phyloP scores from a whole-genome alignment of 1,140 invertebrate species.

The Brachionus manjavacas region DNA sequence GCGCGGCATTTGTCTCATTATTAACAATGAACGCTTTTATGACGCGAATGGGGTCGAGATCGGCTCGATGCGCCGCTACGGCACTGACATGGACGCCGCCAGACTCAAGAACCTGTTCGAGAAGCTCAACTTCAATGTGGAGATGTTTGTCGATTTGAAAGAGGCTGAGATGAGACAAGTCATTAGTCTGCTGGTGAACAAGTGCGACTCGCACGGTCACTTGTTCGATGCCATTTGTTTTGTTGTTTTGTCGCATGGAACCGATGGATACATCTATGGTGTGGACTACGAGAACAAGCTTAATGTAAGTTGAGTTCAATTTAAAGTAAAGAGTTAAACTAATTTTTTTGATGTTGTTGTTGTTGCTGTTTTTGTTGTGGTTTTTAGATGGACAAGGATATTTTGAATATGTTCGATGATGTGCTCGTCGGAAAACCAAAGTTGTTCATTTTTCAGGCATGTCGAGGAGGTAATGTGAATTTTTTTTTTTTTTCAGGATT shows the following conservation, averaged over 20 bases:
- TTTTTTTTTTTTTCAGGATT: too few relatives aligned
- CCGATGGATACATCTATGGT: constrained; percentile 77
- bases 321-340: background rate
- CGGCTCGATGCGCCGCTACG: constrained; percentile 58
- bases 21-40: constrained; percentile 72
- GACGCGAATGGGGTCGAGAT: constrained; percentile 55
- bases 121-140: constrained; percentile 69
- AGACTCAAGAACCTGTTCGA: constrained; percentile 59
- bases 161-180: constrained; percentile 64
- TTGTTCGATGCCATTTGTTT: constrained; percentile 51
- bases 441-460: constrained; percentile 58
- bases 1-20: constrained; percentile 78
- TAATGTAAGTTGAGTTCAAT: background rate
- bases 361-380: constrained; percentile 61
- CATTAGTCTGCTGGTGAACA: constrained; percentile 52
- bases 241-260: constrained; percentile 79
- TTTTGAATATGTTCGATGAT: constrained; percentile 33
- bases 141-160: constrained; percentile 27
- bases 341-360: background rate
- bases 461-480: constrained; percentile 48
- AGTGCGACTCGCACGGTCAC: background rate
- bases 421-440: constrained; percentile 53
- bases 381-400: constrained; percentile 65
- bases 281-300: constrained; percentile 63
- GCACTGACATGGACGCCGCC: constrained; percentile 66